A percentile compares a stretch with the other conserved stretches of the same genome.
These are phyloP conservation scores for Tachina fera DNA, from an alignment of 2,888 invertebrate species.

Conservation along the genomic window DNA sequence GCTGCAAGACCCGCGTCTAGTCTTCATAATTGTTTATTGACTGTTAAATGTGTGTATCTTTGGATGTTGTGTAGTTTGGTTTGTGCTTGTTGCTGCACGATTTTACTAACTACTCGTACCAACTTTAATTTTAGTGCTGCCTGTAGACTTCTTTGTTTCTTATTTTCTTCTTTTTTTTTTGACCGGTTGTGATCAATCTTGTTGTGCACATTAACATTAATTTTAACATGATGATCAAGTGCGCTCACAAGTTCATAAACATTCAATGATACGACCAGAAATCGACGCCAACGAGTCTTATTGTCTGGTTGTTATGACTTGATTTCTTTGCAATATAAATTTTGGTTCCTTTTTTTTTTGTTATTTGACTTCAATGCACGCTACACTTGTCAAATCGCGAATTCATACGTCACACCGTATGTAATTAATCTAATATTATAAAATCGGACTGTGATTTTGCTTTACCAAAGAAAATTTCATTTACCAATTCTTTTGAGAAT, in stretches of 20 bases:
- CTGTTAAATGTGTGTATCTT: background rate
- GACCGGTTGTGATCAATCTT: conserved; percentile 59
- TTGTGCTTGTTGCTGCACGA: background rate
- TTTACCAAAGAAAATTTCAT: no score
- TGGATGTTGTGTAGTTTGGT: background rate
- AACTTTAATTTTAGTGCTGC: conserved; percentile 6
- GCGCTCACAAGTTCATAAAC: conserved; percentile 69
- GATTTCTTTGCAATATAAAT: conserved; percentile 40
- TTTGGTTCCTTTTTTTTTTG: conserved; percentile 28
- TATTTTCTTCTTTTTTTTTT: conserved; percentile 19
- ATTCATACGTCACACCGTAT: background rate
- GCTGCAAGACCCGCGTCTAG: conserved; percentile 26
- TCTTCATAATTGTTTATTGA: conserved; percentile 15
- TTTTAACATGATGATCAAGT: conserved; percentile 63
- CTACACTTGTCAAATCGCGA: conserved; percentile 5
- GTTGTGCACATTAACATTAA: conserved; percentile 55
- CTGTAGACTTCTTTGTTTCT: no score
- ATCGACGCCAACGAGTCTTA: conserved; percentile 50
- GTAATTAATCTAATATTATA: background rate
- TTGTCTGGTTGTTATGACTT: conserved; percentile 57
- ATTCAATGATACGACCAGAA: conserved; percentile 53
- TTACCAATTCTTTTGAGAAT: no score
- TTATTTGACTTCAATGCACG: background rate
- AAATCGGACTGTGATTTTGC: no score
- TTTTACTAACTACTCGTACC: background rate